These are phyloP conservation scores for Catharus fuscescens DNA, from an alignment of 2,113 vertebrate genomes.

Conservation along the genomic window DNA sequence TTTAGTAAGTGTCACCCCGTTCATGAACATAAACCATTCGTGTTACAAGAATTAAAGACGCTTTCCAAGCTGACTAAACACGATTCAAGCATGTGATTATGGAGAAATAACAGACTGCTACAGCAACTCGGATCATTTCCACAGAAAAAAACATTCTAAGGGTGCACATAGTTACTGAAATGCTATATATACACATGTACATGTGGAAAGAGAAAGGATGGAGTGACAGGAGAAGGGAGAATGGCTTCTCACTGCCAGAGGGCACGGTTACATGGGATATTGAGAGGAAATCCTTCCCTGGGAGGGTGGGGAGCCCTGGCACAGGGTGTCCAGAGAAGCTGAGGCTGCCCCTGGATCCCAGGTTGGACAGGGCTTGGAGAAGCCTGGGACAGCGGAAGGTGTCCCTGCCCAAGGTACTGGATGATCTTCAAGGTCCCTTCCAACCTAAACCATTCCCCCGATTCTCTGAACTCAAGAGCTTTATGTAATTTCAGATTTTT, in stretches of 20 bases:
- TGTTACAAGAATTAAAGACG: background rate
- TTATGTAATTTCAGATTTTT: background rate
- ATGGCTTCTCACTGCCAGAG: background rate
- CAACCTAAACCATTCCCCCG: background rate
- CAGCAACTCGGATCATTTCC: background rate
- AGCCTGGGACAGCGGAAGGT: accelerated
- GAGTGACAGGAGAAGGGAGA: background rate
- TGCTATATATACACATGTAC: background rate
- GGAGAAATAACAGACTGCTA: background rate
- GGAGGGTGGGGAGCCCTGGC: accelerated
- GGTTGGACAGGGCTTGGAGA: accelerated
- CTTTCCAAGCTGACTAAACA: background rate
- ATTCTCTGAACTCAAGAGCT: background rate
- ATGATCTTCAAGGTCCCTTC: background rate
- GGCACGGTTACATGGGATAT: accelerated
- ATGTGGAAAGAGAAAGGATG: background rate
- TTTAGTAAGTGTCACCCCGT: background rate
- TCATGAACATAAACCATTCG: accelerated
- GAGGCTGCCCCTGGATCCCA: background rate
- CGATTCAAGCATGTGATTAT: background rate
- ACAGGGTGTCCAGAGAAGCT: background rate
- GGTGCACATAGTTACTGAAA: background rate
- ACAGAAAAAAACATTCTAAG: background rate
- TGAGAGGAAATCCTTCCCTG: accelerated
- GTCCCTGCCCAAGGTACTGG: background rate